phyloP scores from a whole-genome alignment of 2,797 vertebrate genomes.

The Alca torda region DNA sequence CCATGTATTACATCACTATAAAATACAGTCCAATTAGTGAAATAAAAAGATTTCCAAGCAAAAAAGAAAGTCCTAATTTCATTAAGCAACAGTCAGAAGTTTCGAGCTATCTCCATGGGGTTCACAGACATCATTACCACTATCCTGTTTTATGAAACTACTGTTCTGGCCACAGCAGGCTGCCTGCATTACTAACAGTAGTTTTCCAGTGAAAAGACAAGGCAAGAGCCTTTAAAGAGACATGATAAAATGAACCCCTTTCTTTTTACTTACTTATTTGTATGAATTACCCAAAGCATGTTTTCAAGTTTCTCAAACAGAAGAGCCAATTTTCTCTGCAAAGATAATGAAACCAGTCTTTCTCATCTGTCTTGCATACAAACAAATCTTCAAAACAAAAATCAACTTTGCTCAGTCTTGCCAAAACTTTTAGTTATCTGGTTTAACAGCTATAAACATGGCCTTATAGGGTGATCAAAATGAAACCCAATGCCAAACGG shows the following conservation, averaged over 20 bases:
- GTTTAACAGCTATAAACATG: background rate
- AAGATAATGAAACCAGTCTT: background rate
- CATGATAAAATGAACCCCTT: background rate
- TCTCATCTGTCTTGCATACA: background rate
- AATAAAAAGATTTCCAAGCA: constrained; percentile 8
- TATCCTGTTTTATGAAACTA: constrained; percentile 21
- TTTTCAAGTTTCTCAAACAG: background rate
- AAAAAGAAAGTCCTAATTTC: constrained; percentile 14
- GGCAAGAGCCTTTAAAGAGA: background rate
- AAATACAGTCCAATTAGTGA: constrained; percentile 14
- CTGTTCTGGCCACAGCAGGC: constrained; percentile 37
- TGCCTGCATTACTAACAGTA: background rate
- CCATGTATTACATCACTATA: background rate
- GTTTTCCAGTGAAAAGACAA: background rate
- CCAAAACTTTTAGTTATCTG: background rate
- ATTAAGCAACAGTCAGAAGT: constrained; percentile 8
- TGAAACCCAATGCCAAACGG: background rate
- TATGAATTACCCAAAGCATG: background rate
- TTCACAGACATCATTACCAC: constrained; percentile 33
- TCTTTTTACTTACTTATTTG: background rate
- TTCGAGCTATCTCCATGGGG: background rate
- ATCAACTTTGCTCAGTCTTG: background rate
- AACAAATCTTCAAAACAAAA: background rate
- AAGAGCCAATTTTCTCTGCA: background rate
- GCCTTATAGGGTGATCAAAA: background rate